phyloP scores from a whole-genome alignment of 2,888 invertebrate genomes.

The Erannis defoliaria region DNA sequence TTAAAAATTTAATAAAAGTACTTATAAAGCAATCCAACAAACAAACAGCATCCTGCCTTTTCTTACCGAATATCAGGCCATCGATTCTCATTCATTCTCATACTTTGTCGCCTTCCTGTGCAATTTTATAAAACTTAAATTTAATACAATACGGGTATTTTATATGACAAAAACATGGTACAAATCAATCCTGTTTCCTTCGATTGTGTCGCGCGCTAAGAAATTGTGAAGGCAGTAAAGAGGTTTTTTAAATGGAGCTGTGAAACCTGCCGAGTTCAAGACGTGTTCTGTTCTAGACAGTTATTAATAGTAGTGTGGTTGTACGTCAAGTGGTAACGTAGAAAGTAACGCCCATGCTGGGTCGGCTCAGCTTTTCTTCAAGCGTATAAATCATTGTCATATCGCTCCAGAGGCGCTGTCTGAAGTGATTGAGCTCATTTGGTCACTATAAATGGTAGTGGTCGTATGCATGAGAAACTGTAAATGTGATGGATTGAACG shows the following conservation, averaged over 20 bases:
- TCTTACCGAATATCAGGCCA: conserved; percentile 28
- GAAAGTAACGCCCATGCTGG: conserved; percentile 56
- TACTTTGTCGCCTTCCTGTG: conserved; percentile 38
- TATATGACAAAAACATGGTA: conserved; percentile 43
- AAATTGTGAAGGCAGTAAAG: background rate
- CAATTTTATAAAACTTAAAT: conserved; percentile 43
- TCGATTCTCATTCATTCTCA: conserved; percentile 31
- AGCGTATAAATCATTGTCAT: conserved; percentile 70
- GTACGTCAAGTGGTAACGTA: conserved; percentile 54
- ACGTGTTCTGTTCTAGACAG: conserved; percentile 50
- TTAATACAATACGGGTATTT: conserved; percentile 33
- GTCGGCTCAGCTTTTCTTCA: conserved; percentile 42
- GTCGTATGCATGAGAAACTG: conserved; percentile 41
- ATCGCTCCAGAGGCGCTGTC: conserved; percentile 59
- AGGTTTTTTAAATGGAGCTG: conserved; percentile 41
- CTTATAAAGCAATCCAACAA: no score
- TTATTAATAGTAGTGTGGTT: conserved; percentile 57
- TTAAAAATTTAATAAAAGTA: no score
- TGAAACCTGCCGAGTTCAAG: conserved; percentile 34
- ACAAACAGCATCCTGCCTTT: conserved; percentile 41
- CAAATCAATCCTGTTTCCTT: conserved; percentile 47
- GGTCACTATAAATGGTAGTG: conserved; percentile 50
- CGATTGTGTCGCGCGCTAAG: conserved; percentile 27
- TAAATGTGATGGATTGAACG: conserved; percentile 3
- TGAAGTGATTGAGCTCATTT: conserved; percentile 56